Evolutionary conservation across 2,113 vertebrate species (phyloP).

Genomic region (Capra hircus): DNA sequence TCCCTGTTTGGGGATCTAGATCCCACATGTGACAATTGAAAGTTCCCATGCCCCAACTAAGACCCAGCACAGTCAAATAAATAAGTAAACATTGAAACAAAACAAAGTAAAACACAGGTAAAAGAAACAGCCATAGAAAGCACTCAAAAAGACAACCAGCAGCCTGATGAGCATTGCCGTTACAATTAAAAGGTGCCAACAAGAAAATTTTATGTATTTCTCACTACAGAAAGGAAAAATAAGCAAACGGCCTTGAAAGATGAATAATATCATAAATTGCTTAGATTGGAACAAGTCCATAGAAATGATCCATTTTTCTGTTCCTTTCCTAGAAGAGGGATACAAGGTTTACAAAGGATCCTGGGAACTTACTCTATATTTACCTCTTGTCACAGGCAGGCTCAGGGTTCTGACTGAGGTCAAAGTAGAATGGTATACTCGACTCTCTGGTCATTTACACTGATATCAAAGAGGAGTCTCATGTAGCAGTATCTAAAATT

Average conservation of each 20-base stretch:
- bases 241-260: background rate
- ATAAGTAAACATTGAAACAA: background rate
- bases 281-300: background rate
- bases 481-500: background rate
- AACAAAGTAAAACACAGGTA: background rate
- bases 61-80: background rate
- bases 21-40: background rate
- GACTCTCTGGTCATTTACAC: background rate
- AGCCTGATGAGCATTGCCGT: background rate
- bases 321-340: background rate
- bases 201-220: background rate
- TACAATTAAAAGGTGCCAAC: conserved; percentile 3
- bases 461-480: conserved; percentile 13
- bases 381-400: background rate
- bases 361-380: background rate
- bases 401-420: background rate
- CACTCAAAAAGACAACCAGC: background rate
- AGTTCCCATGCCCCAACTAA: background rate
- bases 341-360: background rate
- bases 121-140: background rate
- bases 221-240: background rate
- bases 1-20: background rate
- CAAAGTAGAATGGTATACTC: background rate
- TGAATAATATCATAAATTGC: background rate
- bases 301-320: background rate